Evolutionary conservation across 1,140 invertebrate genomes (phyloP).

Genomic region (Phortica variegata): DNA sequence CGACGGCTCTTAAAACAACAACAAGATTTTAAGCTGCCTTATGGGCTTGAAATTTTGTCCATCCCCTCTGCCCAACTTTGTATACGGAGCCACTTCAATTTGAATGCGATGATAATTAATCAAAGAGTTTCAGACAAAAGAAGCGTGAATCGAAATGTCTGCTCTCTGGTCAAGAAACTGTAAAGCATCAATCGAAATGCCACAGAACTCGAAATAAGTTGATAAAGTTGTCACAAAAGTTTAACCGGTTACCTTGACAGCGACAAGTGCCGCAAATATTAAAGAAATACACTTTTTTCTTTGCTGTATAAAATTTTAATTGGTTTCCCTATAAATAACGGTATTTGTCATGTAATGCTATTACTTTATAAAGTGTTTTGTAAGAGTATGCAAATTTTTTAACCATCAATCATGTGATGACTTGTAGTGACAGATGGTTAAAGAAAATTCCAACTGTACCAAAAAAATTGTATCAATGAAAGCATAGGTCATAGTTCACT

Average conservation of each 20-base stretch:
- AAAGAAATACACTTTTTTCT: not conserved
- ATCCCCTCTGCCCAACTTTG: no score
- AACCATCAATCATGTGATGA: no score
- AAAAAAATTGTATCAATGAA: not conserved
- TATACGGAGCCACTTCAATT: constrained; percentile 46
- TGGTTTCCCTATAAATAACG: not conserved
- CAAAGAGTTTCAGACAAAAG: constrained; percentile 42
- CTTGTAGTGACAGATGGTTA: no score
- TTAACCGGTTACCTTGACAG: no score
- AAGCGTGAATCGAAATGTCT: constrained; percentile 44
- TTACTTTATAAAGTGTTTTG: constrained; percentile 5
- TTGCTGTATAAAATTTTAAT: not conserved
- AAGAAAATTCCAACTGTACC: no score
- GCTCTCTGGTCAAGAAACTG: constrained; percentile 45
- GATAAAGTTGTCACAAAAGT: constrained; percentile 54
- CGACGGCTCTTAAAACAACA: no score
- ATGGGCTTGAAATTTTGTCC: no score
- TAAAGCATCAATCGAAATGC: constrained; percentile 32
- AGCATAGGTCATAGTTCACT: not conserved
- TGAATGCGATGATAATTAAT: constrained; percentile 52
- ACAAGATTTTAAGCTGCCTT: no score
- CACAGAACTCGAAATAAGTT: constrained; percentile 27
- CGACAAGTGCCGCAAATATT: no score
- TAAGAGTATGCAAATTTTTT: constrained; percentile 4
- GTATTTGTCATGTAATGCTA: not conserved